Base-by-base conservation (phyloP, 2,888 invertebrate species). In the Nipponacmea schrenckii region DNA sequence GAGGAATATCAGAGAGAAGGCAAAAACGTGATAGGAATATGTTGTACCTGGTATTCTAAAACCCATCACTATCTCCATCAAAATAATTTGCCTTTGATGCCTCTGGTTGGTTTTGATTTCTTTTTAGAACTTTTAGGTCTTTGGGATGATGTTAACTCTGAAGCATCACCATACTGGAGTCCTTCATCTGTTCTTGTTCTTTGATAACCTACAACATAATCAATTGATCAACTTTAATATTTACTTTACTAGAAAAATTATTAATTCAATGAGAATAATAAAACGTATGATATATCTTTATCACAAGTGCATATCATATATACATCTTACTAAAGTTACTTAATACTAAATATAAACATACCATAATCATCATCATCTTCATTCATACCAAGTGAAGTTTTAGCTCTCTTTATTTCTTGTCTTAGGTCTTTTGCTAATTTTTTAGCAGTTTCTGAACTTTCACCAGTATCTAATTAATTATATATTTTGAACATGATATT, bases 381-480 rank as follows among this genome's bases (percentile, higher is more conserved):
- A 24, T 56, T 24, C 56, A 56, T 56, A 24, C 56, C 77, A 20
- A 81, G 69, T 4, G 79, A 75, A 0, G 84, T 80, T 70, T 82
- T 83, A 5, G 85, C 81, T 56, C 80, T 73, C 65, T 81, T 73
- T 62, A 83, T 68, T 24, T 79, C 83, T 20, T 72, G 69, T 31
- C 75, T 75, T 67, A 84, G 68, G 62, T 84, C 85, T 67, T 80
- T 82, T 5, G 80, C 79, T 26, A 86, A 69, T 39, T 78, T 79
- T 70, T 81, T 80, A 8, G 83, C 83, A 50, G 78, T 72, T 46
- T 80, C 79, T 39, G 77, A 74, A 69, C 71, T 71, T 26, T 77
- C 80, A 14, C 82, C 81, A 65, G 79, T 73, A 56, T 76, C 83
- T 83, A 24, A 64, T 56, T 64, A 64, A 64, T n/a, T n/a, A n/a